These are phyloP conservation scores for Alcedo atthis DNA, from an alignment of 2,797 vertebrate genomes.

Conservation along the genomic window DNA sequence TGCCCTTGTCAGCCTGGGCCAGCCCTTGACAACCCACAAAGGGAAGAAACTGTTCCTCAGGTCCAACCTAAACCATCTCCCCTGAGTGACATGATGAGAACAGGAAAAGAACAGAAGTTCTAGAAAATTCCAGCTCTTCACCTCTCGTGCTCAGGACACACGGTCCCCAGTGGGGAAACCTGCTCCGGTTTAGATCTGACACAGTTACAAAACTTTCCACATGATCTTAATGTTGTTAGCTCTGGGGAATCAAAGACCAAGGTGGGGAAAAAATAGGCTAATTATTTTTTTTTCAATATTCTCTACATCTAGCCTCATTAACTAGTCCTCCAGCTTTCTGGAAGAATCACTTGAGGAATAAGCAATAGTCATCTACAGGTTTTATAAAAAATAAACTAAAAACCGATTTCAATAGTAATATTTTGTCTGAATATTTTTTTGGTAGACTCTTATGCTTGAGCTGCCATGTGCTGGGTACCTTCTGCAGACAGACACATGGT, in stretches of 20 bases:
- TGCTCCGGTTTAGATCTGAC: constrained; percentile 31
- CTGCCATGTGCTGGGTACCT: not conserved
- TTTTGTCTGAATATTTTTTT: not conserved
- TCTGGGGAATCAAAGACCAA: constrained; percentile 33
- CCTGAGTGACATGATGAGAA: not conserved
- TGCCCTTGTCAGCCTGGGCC: not conserved
- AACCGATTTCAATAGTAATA: not conserved
- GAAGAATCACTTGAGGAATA: constrained; percentile 4
- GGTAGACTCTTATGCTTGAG: not conserved
- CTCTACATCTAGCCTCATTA: constrained; percentile 15
- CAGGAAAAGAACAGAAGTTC: not conserved
- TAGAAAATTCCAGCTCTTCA: not conserved
- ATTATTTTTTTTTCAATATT: constrained; percentile 44
- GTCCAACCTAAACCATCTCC: not conserved
- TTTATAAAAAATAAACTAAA: not conserved
- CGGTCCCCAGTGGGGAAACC: not conserved
- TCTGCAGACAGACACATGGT: not conserved
- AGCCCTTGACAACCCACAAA: not conserved
- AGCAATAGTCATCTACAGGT: not conserved
- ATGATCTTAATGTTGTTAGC: not conserved
- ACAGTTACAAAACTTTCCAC: constrained; percentile 5
- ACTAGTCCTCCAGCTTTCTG: not conserved
- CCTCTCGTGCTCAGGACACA: not conserved
- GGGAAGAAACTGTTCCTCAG: not conserved
- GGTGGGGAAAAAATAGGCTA: not conserved